Conservation (phyloP, 2,888 invertebrate species). For the Pyrgus malvae region DNA sequence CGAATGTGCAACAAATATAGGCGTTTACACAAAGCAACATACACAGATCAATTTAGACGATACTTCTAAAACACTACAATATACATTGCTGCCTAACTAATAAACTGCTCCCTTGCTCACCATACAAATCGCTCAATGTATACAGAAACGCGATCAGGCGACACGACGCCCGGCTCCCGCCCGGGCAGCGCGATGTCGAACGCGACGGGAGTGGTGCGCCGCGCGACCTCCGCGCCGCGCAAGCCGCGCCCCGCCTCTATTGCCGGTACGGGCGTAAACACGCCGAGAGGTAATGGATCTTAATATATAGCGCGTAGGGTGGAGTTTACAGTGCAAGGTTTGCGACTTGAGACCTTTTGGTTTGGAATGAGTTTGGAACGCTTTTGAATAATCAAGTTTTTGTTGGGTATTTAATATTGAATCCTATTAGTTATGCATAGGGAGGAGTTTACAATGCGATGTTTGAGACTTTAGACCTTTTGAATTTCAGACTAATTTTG, state of each 20-base stretch:
- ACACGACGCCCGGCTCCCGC: conserved; percentile 89
- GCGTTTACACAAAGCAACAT: too few species aligned
- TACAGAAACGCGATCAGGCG: conserved; percentile 87
- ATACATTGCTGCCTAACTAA: neutral
- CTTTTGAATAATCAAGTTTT: too few species aligned
- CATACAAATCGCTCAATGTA: conserved; percentile 15
- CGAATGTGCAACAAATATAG: too few species aligned
- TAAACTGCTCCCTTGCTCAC: neutral
- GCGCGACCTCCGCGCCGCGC: conserved; percentile 84
- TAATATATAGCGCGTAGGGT: conserved; percentile 22
- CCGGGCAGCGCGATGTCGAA: conserved; percentile 92
- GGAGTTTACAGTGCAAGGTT: conserved; percentile 21
- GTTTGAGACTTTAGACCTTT: conserved; percentile 15
- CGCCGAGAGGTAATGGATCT: conserved; percentile 63
- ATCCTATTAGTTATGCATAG: conserved; percentile 25
- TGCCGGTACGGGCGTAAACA: conserved; percentile 91
- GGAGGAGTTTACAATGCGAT: conserved; percentile 21
- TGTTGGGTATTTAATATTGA: too few species aligned
- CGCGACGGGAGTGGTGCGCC: conserved; percentile 81
- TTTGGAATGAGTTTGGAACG: neutral
- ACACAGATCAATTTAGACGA: too few species aligned
- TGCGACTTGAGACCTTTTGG: conserved; percentile 12
- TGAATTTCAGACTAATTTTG: neutral
- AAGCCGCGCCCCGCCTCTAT: conserved; percentile 91
- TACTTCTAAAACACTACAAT: neutral